Evolutionary conservation across 2,888 invertebrate species (phyloP).

Genomic region (Malthinus seriepunctatus): DNA sequence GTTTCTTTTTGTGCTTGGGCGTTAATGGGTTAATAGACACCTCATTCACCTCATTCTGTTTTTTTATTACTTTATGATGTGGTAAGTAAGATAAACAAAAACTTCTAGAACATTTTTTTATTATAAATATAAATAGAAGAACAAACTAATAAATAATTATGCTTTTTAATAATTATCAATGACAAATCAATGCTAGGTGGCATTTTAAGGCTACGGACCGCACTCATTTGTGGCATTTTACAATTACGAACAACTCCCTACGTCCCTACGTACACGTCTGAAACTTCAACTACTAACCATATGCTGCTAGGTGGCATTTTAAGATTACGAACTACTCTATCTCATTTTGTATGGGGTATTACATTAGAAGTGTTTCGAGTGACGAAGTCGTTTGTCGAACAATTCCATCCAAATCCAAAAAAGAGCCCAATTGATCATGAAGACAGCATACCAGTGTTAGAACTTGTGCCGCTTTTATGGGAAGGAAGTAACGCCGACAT

Average conservation of each 20-base stretch:
- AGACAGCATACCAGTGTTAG: conserved; percentile 76
- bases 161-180: too few relatives aligned
- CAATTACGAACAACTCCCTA: conserved; percentile 64
- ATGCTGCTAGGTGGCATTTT: conserved; percentile 63
- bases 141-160: too few relatives aligned
- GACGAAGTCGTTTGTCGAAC: conserved; percentile 82
- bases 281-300: conserved; percentile 84
- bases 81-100: too few relatives aligned
- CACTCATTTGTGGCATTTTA: too few relatives aligned
- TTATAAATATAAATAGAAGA: too few relatives aligned
- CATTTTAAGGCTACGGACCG: too few relatives aligned
- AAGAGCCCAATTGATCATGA: conserved; percentile 55
- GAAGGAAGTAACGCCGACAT: conserved; percentile 43
- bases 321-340: conserved; percentile 64
- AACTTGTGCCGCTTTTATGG: conserved; percentile 71
- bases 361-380: conserved; percentile 80
- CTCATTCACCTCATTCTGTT: too few relatives aligned
- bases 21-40: too few relatives aligned
- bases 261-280: conserved; percentile 83
- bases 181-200: conserved; percentile 71
- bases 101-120: too few relatives aligned
- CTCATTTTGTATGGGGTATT: conserved; percentile 82
- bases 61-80: too few relatives aligned
- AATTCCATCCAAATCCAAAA: conserved; percentile 66
- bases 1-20: too few relatives aligned